A percentile compares a stretch with the other conserved stretches of the same genome.
Conservation (phyloP, 1,140 invertebrate species). For the Cherax destructor region DNA sequence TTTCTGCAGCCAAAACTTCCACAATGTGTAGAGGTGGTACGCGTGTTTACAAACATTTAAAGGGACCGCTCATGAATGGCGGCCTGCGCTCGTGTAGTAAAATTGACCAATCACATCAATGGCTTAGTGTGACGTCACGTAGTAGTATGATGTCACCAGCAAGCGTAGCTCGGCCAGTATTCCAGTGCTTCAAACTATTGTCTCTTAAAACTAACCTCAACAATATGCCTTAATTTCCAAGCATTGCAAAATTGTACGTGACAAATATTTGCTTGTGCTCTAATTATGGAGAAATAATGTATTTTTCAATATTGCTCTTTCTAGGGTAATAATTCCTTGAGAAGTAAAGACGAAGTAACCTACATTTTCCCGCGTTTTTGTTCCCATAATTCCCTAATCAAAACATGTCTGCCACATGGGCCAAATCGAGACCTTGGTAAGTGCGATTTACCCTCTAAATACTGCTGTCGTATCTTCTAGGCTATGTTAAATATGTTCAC, state of each 20-base stretch:
- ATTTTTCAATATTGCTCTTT: not conserved
- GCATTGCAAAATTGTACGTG: not conserved
- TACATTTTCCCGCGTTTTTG: constrained; percentile 70
- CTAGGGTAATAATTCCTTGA: not conserved
- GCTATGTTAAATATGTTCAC: not conserved
- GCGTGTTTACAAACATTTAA: constrained; percentile 59
- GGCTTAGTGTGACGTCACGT: constrained; percentile 23
- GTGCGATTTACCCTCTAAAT: constrained; percentile 31
- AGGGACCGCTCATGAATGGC: constrained; percentile 56
- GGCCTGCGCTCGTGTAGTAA: constrained; percentile 28
- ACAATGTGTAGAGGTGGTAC: not conserved
- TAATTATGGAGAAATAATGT: not conserved
- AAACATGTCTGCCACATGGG: constrained; percentile 71
- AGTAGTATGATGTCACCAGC: constrained; percentile 60
- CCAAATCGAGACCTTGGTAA: constrained; percentile 46
- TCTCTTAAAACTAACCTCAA: constrained; percentile 34
- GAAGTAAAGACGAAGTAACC: constrained; percentile 65
- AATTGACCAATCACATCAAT: constrained; percentile 60
- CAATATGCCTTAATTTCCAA: not conserved
- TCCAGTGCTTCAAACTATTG: not conserved
- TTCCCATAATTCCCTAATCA: constrained; percentile 66
- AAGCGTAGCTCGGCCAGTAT: constrained; percentile 37
- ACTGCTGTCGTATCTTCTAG: not conserved
- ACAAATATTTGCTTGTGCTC: not conserved
- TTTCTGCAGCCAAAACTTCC: not conserved